phyloP scores from a whole-genome alignment of 2,888 invertebrate genomes.

The Cistogaster globosa region DNA sequence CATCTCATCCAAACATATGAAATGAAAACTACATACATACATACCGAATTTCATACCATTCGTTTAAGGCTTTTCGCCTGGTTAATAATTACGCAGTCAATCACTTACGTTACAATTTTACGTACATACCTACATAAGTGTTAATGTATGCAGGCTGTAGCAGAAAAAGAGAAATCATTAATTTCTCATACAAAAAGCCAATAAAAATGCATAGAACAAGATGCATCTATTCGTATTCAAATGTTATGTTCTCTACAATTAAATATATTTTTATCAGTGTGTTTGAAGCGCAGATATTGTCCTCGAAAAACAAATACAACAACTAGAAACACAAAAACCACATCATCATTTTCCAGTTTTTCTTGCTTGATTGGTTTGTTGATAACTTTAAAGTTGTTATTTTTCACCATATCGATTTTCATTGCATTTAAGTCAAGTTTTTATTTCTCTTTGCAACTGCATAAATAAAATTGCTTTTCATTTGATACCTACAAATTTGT shows the following conservation, averaged over 20 bases:
- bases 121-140: too few species aligned
- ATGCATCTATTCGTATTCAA: slow-evolving; percentile 47
- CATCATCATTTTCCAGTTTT: slow-evolving; percentile 60
- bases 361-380: slow-evolving; percentile 57
- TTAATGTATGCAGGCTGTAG: too few species aligned
- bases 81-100: too few species aligned
- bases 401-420: not conserved
- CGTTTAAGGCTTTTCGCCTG: too few species aligned
- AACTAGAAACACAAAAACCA: slow-evolving; percentile 37
- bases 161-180: slow-evolving; percentile 20
- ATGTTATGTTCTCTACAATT: slow-evolving; percentile 22
- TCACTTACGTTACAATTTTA: too few species aligned
- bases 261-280: slow-evolving; percentile 19
- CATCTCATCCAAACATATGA: too few species aligned
- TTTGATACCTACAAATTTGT: slow-evolving; percentile 2
- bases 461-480: slow-evolving; percentile 20
- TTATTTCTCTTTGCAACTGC: slow-evolving; percentile 13
- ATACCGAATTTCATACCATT: too few species aligned
- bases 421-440: not conserved
- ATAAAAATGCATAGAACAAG: not conserved
- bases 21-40: too few species aligned
- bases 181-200: not conserved
- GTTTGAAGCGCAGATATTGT: slow-evolving; percentile 55
- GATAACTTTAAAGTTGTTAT: slow-evolving; percentile 11
- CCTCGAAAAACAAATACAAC: slow-evolving; percentile 52